Percentiles rank a stretch among this genome's conserved stretches.
Conservation (phyloP, 2,888 invertebrate species). For the Hymenopus coronatus region DNA sequence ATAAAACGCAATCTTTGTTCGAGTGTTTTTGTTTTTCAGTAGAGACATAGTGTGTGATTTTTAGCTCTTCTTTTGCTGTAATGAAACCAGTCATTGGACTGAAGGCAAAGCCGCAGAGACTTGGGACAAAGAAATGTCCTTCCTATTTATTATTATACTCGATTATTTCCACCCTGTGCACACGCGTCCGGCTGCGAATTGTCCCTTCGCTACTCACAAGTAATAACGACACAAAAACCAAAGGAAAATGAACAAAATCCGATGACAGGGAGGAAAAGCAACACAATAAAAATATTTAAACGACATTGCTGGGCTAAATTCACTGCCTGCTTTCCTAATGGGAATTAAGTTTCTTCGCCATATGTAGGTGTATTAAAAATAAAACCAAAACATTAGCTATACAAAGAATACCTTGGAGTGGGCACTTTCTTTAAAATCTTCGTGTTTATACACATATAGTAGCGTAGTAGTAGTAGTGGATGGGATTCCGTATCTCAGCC, state of each 20-base stretch:
- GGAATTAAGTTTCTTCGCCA: background rate
- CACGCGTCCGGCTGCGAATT: background rate
- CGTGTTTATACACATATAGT: too few relatives aligned
- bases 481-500: too few relatives aligned
- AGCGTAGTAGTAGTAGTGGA: too few relatives aligned
- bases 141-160: background rate
- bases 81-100: background rate
- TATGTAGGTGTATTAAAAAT: too few relatives aligned
- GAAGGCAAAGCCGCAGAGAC: background rate
- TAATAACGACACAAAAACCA: background rate
- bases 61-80: background rate
- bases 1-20: background rate
- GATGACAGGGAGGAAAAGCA: background rate
- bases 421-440: too few relatives aligned
- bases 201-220: background rate
- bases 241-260: background rate
- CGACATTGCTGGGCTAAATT: background rate
- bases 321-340: background rate
- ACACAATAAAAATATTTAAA: background rate
- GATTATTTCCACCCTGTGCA: background rate
- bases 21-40: background rate
- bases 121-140: background rate
- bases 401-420: too few relatives aligned
- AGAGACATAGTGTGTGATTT: background rate
- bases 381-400: too few relatives aligned